Evolutionary conservation across 2,797 vertebrate species (phyloP).

Genomic region (Syngnathus acus): DNA sequence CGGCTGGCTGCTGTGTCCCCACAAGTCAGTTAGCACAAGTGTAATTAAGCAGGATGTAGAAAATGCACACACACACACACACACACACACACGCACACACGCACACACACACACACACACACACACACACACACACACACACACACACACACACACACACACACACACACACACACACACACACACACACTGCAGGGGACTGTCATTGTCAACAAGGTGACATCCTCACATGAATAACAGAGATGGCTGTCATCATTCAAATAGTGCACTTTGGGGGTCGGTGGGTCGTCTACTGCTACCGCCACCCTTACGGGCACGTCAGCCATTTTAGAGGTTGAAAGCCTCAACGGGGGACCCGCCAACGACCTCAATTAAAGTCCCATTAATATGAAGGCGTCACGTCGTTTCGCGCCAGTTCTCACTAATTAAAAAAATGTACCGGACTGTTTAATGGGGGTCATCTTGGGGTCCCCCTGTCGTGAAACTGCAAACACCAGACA

Average conservation of each 20-base stretch:
- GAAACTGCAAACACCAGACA: background rate
- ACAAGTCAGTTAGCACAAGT: conserved; percentile 15
- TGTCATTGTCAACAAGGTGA: conserved; percentile 62
- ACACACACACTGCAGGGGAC: conserved; percentile 37
- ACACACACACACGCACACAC: conserved; percentile 20
- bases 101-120: conserved; percentile 12
- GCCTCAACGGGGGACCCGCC: conserved; percentile 50
- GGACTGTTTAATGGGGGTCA: conserved; percentile 64
- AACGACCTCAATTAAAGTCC: conserved; percentile 70
- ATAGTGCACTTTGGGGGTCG: conserved; percentile 34
- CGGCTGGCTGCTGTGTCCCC: conserved; percentile 16
- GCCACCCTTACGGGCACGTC: conserved; percentile 49
- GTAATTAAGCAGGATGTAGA: conserved; percentile 8
- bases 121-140: conserved; percentile 11
- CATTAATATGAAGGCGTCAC: conserved; percentile 71
- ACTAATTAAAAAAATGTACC: conserved; percentile 67
- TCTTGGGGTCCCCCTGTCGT: background rate
- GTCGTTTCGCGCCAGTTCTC: conserved; percentile 65
- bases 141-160: too few relatives aligned
- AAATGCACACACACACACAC: conserved; percentile 15
- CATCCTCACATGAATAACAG: conserved; percentile 65
- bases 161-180: too few relatives aligned
- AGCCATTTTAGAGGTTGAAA: conserved; percentile 69
- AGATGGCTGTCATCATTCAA: conserved; percentile 60
- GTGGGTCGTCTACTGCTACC: conserved; percentile 16